Conservation (phyloP, 2,888 invertebrate genomes). For the Spilosoma lubricipeda region DNA sequence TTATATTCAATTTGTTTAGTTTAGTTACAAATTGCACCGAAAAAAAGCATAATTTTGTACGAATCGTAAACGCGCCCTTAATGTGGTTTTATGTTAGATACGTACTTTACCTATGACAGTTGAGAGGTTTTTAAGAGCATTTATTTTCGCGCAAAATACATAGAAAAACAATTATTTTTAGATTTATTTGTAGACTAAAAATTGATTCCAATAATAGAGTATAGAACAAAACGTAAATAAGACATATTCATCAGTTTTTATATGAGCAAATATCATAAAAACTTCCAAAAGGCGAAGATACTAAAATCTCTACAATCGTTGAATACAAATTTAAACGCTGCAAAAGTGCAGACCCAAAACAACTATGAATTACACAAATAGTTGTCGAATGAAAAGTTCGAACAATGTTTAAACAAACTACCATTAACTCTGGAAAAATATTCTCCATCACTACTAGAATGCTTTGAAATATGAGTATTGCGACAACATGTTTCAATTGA, state of each 20-base stretch:
- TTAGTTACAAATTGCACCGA: too few species aligned
- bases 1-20: too few species aligned
- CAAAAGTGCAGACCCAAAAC: too few species aligned
- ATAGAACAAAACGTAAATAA: neutral
- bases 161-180: too few species aligned
- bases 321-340: neutral
- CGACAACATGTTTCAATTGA: neutral
- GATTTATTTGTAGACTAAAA: neutral
- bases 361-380: constrained; percentile 1
- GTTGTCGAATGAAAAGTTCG: neutral
- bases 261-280: neutral
- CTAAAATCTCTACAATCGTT: neutral
- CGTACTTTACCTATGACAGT: too few species aligned
- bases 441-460: neutral
- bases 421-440: neutral
- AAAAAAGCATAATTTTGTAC: too few species aligned
- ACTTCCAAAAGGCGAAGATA: neutral
- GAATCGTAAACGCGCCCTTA: too few species aligned
- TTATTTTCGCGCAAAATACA: too few species aligned
- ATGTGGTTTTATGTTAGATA: too few species aligned
- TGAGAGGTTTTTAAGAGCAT: too few species aligned
- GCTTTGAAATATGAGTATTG: neutral
- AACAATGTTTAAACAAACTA: neutral
- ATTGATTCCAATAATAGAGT: neutral
- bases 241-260: neutral